Evolutionary conservation across 2,797 vertebrate species (phyloP), one percentile per base, ranked within the genome.

Genomic region (Poecilia velifera): DNA sequence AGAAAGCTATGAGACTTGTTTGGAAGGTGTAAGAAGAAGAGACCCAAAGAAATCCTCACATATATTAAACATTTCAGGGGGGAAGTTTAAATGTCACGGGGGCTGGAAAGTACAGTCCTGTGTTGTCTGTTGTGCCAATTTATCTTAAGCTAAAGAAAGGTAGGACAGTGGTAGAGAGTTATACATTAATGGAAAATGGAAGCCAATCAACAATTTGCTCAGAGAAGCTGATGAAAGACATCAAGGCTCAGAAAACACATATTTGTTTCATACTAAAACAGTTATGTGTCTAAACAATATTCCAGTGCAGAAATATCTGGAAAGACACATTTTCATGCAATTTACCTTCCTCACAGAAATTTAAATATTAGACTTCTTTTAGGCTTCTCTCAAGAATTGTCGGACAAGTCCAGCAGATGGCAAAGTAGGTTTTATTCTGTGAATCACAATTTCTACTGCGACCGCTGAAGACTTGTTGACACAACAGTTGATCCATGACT

Each of bases 401-500:
- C 14, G 20, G 12, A 20, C 14, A 34, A 46, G 8, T 49, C 18
- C 59, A 36, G 66, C 43, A 31, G 7, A 12, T 4, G 4, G 20
- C 4, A 51, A 14, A 34, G 2, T 10, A 55, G 5, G 25, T 36
- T 41, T 36, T n/a, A 28, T 43, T 28, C 25, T 13, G n/a, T 70
- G 13, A 77, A 70, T 55, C 47, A 6, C 43, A 76, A 10, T 18
- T 71, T 36, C n/a, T 31, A 5, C 18, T 12, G 12, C 0, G 0
- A 51, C 2, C 0, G 13, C 14, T 14, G 34, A 68, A 7, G 31
- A 49, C 1, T 22, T 68, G 45, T 10, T 77, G n/a, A 53, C 22
- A 53, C 62, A 62, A 7, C 70, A 78, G 20, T 73, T 16, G 20
- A 78, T 47, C 51, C 13, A 64, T n/a, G 25, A 77, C 16, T 77